phyloP scores from a whole-genome alignment of 1,140 invertebrate species.

The Pseudomyrmex gracilis region DNA sequence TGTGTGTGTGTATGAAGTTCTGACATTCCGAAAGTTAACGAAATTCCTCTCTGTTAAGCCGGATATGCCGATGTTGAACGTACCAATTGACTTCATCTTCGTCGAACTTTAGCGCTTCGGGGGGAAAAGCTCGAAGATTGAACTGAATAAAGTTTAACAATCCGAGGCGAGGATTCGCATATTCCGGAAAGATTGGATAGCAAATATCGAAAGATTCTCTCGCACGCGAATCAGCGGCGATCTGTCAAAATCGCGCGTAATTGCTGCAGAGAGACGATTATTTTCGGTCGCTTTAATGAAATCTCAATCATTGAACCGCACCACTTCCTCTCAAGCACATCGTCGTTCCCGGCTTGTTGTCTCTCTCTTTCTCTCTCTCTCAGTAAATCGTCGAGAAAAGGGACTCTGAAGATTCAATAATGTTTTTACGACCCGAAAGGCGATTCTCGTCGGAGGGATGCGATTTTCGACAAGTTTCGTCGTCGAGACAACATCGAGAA shows the following conservation, averaged over 20 bases:
- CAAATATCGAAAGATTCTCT: neutral
- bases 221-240: neutral
- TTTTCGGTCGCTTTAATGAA: conserved; percentile 24
- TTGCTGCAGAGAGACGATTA: neutral
- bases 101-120: neutral
- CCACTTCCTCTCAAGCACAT: neutral
- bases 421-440: conserved; percentile 43
- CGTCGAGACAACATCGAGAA: conserved; percentile 1
- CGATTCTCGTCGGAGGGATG: conserved; percentile 41
- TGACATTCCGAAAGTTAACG: conserved; percentile 10
- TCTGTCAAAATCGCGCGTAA: conserved; percentile 8
- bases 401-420: conserved; percentile 47
- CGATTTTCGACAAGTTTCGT: conserved; percentile 41
- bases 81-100: conserved; percentile 34
- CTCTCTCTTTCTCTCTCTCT: conserved; percentile 18
- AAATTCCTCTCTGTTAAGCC: conserved; percentile 33
- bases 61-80: neutral
- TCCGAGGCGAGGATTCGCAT: conserved; percentile 4
- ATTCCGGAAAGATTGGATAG: neutral
- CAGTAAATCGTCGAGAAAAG: conserved; percentile 21
- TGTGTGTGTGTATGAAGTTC: neutral
- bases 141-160: conserved; percentile 32
- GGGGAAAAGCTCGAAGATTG: conserved; percentile 17
- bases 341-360: conserved; percentile 39
- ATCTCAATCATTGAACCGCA: conserved; percentile 6